Percentiles rank a stretch among this genome's conserved stretches.
Evolutionary conservation across 2,888 invertebrate species (phyloP).

Genomic region (Galeopsomyia nigrocyanea): DNA sequence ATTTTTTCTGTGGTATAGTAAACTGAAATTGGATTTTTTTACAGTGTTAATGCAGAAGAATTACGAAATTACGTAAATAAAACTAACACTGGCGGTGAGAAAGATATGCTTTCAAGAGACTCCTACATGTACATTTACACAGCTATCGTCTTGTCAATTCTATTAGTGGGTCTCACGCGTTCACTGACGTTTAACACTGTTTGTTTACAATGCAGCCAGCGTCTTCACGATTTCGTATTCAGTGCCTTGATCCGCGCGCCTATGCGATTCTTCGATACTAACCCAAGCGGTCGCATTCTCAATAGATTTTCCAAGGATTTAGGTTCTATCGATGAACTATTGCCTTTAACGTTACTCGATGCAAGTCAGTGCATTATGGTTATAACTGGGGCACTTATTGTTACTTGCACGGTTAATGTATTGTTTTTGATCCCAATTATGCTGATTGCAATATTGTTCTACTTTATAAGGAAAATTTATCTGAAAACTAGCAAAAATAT

Average conservation of each 20-base stretch:
- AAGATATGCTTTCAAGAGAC: background rate
- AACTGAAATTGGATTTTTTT: too few relatives aligned
- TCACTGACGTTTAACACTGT: slow-evolving; percentile 69
- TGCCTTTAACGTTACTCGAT: slow-evolving; percentile 78
- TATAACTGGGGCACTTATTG: slow-evolving; percentile 73
- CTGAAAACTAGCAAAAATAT: slow-evolving; percentile 75
- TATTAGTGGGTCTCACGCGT: slow-evolving; percentile 66
- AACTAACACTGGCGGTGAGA: too few relatives aligned
- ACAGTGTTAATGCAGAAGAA: too few relatives aligned
- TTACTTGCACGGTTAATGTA: slow-evolving; percentile 76
- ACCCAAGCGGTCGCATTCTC: slow-evolving; percentile 84
- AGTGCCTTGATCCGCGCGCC: slow-evolving; percentile 70
- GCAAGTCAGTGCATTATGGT: slow-evolving; percentile 69
- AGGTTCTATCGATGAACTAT: slow-evolving; percentile 62
- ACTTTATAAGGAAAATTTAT: slow-evolving; percentile 75
- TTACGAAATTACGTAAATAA: too few relatives aligned
- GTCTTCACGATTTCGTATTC: slow-evolving; percentile 73
- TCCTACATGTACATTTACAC: slow-evolving; percentile 76
- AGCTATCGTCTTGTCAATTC: slow-evolving; percentile 69
- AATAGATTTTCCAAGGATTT: slow-evolving; percentile 86
- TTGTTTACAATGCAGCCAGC: slow-evolving; percentile 70
- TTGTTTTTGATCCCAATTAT: slow-evolving; percentile 74
- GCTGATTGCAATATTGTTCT: slow-evolving; percentile 73
- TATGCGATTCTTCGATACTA: slow-evolving; percentile 85
- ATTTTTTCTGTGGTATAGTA: too few relatives aligned